Evolutionary conservation across 2,888 invertebrate genomes (phyloP).

Genomic region (Margaritifera margaritifera): DNA sequence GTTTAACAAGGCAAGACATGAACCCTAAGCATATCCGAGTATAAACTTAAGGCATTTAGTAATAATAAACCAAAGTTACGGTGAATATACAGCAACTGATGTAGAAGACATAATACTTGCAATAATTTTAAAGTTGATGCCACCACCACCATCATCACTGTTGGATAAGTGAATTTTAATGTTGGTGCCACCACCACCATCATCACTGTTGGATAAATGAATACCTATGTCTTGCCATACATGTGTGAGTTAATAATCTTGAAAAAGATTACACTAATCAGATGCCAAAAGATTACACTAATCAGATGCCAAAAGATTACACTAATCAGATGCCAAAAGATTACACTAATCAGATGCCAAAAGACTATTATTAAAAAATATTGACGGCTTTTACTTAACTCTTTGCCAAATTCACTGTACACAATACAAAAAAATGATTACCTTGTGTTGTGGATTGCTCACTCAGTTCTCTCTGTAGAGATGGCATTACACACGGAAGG

Average conservation of each 20-base stretch:
- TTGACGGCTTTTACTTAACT: too few species aligned
- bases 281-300: too few species aligned
- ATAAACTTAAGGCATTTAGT: neutral
- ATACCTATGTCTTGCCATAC: too few species aligned
- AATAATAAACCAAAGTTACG: neutral
- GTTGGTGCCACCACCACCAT: neutral
- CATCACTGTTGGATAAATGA: too few species aligned
- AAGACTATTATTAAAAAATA: too few species aligned
- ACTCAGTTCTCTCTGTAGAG: constrained; percentile 85
- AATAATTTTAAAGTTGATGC: neutral
- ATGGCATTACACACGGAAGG: constrained; percentile 81
- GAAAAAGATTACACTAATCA: too few species aligned
- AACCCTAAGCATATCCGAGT: neutral
- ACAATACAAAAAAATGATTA: constrained; percentile 12
- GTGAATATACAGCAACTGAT: neutral
- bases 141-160: neutral
- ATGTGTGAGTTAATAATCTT: too few species aligned
- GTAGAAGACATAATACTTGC: neutral
- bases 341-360: too few species aligned
- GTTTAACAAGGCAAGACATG: neutral
- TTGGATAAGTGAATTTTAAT: neutral
- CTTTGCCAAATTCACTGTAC: too few species aligned
- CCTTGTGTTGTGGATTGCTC: constrained; percentile 74
- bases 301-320: too few species aligned
- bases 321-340: too few species aligned